Percentiles rank a stretch among this genome's conserved stretches.
phyloP scores from a whole-genome alignment of 1,140 invertebrate species.

The Artemia franciscana region DNA sequence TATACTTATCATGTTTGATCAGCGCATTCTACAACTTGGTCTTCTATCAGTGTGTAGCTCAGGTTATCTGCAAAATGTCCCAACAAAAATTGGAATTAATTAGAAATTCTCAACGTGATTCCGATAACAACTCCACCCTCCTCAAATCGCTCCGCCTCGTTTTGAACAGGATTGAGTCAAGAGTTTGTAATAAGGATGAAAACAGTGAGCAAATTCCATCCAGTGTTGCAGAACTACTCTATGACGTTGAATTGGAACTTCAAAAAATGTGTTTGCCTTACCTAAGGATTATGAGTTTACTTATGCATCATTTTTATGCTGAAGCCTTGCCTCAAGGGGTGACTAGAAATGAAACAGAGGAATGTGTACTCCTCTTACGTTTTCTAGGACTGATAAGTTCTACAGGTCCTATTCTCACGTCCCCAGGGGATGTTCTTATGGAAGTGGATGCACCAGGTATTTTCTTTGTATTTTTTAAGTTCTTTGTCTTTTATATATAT shows the following conservation, averaged over 20 bases:
- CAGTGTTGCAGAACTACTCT: constrained; percentile 20
- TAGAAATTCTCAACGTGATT: constrained; percentile 8
- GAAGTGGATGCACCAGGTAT: neutral
- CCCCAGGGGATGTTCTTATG: constrained; percentile 21
- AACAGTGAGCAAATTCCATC: neutral
- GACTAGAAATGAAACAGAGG: constrained; percentile 24
- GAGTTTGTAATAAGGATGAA: constrained; percentile 19
- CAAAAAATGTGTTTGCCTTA: constrained; percentile 45
- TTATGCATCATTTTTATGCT: constrained; percentile 64
- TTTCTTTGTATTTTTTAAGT: no score
- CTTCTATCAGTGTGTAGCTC: constrained; percentile 61
- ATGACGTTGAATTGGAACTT: constrained; percentile 34
- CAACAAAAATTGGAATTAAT: constrained; percentile 3
- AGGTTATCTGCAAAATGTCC: constrained; percentile 24
- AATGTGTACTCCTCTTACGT: constrained; percentile 45
- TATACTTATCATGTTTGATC: constrained; percentile 61
- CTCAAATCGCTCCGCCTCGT: constrained; percentile 17
- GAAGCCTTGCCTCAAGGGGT: constrained; percentile 37
- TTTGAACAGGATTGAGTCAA: constrained; percentile 20
- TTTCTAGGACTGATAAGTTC: constrained; percentile 40
- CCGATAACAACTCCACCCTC: constrained; percentile 1
- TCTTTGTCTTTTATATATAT: no score
- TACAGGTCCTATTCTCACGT: constrained; percentile 8
- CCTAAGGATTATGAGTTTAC: constrained; percentile 49
- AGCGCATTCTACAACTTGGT: constrained; percentile 63